Evolutionary conservation across 2,797 vertebrate species (phyloP), one percentile per base, ranked within the genome.

Genomic region (Anas georgica): DNA sequence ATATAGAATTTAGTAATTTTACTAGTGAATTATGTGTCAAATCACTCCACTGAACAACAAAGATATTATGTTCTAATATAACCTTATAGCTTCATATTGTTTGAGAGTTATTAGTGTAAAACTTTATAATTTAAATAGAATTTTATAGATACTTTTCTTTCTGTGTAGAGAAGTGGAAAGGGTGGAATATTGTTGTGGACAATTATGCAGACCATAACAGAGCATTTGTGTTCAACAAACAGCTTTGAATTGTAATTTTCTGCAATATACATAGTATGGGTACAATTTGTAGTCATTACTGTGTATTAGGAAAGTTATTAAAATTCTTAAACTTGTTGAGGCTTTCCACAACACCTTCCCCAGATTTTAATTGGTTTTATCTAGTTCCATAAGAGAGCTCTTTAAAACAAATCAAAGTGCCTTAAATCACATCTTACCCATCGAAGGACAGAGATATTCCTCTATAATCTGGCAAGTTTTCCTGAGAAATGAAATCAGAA

Each of bases 351-450:
- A 94, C 96, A 97, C 95, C 92, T 56, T 96, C 92, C 93, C 75
- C 86, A 90, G 96, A 87, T 98, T 98, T 98, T 98, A 98, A 98
- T 98, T 97, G 97, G 93, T 97, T 98, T 98, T 98, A 97, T 98
- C 96, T 97, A 93, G 95, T 97, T 97, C 93, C 84, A 13, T 91
- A 96, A 95, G 95, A 97, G 97, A 96, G 94, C 96, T 97, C 96
- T 97, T 96, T 94, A 97, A 98, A 96, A 94, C 90, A 97, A 97
- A 95, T 96, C 96, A 95, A 89, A 95, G 97, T 89, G 79, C 75
- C 68, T 95, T 88, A 92, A 93, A 95, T 95, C 48, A 48, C 79
- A 60, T 74, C 37, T 86, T 82, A 87, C 62, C 86, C 88, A 45
- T 59, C 9, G 83, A 91, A 89, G 81, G 88, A 91, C 60, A 67